Percentiles rank a stretch among this genome's conserved stretches.
Evolutionary conservation across 2,113 vertebrate species (phyloP).

Genomic region (Mionectes macconnelli): DNA sequence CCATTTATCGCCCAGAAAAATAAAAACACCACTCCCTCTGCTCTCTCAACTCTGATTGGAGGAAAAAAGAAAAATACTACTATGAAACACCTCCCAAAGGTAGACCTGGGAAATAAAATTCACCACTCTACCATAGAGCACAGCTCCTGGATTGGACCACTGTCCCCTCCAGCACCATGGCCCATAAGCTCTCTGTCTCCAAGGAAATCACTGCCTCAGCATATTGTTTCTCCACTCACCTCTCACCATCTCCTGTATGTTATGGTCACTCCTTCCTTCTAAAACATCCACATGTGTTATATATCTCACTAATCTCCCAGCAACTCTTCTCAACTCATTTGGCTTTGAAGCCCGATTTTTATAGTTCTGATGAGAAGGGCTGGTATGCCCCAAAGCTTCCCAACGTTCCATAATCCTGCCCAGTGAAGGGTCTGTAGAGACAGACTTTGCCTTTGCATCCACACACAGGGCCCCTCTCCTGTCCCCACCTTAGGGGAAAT

Average conservation of each 20-base stretch:
- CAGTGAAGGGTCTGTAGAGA: background rate
- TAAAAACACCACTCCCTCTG: background rate
- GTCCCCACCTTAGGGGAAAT: too few species aligned
- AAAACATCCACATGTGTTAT: background rate
- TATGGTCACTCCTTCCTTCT: background rate
- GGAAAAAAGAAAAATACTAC: too few species aligned
- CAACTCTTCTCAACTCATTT: background rate
- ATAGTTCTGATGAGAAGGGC: background rate
- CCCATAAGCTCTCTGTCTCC: background rate
- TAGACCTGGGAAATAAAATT: background rate
- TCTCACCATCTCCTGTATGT: background rate
- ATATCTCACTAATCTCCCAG: background rate
- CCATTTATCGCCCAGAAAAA: background rate
- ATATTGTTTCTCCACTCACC: background rate
- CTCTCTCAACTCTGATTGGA: background rate
- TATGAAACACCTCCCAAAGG: background rate
- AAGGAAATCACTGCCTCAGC: background rate
- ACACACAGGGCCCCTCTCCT: background rate
- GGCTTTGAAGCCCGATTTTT: background rate
- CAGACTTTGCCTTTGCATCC: background rate
- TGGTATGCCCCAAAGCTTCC: background rate
- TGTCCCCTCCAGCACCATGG: background rate
- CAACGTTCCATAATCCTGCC: background rate
- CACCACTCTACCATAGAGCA: rapidly evolving
- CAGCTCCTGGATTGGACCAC: background rate